Evolutionary conservation across 2,888 invertebrate species (phyloP), one percentile per base, ranked within the genome.

Genomic region (Dicycla oo): DNA sequence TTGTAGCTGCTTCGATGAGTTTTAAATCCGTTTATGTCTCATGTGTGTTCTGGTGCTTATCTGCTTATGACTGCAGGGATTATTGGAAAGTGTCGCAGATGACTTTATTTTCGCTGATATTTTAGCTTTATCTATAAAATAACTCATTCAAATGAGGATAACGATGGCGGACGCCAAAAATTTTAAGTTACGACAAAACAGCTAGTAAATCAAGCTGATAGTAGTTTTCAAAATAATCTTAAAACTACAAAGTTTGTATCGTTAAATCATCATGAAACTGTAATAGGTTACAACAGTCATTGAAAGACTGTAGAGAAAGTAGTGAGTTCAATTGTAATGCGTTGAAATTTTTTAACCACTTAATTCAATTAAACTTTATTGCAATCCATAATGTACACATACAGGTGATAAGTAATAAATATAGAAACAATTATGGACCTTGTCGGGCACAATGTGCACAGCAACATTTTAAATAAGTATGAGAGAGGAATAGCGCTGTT

Each of bases 1-100:
- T 85, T 76, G 62, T 69, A 58, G 65, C 58, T 64, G 57, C 47
- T 80, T 81, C 77, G 80, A 80, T 80, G 81, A 64, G n/a, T 70
- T 69, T 79, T 80, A 69, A 81, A 80, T 69, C 81, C 69, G 60
- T 80, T 80, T 77, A 73, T 18, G 49, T 64, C 53, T 23, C 67
- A 66, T 10, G 66, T 80, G 80, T 58, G 76, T 76, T 38, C 71
- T 62, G 30, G 40, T 43, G 45, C 40, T 72, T 63, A 69, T 38
- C 64, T 56, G 38, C 51, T 23, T 23, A 45, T 49, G 63, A 56
- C 30, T 56, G 23, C 7, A 47, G 10, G 43, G 2, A 23, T 43
- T 15, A 38, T 45, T 53, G 38, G 38, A 49, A 26, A 20, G 18
- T 49, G 45, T 23, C 3, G 53, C 47, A 40, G 40, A 47, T 34